Evolutionary conservation across 2,888 invertebrate genomes (phyloP).

Genomic region (Acleris emargana): DNA sequence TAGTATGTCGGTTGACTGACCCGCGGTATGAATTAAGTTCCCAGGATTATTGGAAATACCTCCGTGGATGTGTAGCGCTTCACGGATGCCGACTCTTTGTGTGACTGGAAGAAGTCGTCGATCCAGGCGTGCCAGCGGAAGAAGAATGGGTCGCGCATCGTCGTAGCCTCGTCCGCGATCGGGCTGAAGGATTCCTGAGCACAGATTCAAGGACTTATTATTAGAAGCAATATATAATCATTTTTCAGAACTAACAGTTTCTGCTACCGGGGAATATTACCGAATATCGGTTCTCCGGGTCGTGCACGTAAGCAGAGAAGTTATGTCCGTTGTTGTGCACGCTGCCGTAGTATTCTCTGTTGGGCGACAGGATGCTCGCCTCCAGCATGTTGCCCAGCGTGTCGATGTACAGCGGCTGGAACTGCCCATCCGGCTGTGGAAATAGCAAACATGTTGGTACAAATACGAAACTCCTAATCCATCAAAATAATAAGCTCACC

Average conservation of each 20-base stretch:
- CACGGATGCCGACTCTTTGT: constrained; percentile 81
- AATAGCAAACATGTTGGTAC: not conserved
- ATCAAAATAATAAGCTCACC: constrained; percentile 64
- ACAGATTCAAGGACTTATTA: no score
- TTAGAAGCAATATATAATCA: no score
- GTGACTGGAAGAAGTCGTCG: constrained; percentile 88
- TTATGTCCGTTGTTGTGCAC: constrained; percentile 90
- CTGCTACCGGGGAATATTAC: constrained; percentile 62
- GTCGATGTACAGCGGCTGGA: constrained; percentile 84
- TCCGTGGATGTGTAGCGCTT: constrained; percentile 69
- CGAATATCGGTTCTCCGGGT: constrained; percentile 88
- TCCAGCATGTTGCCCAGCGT: constrained; percentile 89
- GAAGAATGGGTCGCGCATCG: constrained; percentile 94
- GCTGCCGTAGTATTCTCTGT: constrained; percentile 86
- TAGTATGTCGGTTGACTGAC: no score
- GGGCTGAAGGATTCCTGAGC: constrained; percentile 88
- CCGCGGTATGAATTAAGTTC: no score
- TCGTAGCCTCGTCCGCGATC: constrained; percentile 92
- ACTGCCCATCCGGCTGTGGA: constrained; percentile 75
- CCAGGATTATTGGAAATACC: constrained; percentile 45
- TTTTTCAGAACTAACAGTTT: no score
- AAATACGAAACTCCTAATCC: not conserved
- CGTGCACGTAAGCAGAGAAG: constrained; percentile 88
- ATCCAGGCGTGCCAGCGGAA: constrained; percentile 93
- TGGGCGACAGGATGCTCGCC: constrained; percentile 86